Evolutionary conservation across 2,797 vertebrate species (phyloP).

Genomic region (Megalops cyprinoides): DNA sequence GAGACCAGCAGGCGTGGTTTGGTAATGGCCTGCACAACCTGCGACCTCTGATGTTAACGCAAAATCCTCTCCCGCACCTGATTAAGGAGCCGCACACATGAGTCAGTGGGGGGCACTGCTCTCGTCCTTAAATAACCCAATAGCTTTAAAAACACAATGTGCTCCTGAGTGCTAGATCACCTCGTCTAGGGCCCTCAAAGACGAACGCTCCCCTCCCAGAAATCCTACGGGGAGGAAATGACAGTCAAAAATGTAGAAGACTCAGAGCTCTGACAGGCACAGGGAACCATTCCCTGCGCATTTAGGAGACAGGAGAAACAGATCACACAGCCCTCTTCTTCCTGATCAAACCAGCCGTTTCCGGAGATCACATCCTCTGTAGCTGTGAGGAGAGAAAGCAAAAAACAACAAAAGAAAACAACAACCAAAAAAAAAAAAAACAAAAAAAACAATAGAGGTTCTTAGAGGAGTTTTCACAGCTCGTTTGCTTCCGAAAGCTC

Average conservation of each 20-base stretch:
- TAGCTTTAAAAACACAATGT: background rate
- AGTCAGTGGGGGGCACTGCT: too few species aligned
- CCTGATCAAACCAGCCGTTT: background rate
- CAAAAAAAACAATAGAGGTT: background rate
- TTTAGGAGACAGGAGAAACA: background rate
- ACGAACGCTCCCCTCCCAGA: conserved; percentile 1
- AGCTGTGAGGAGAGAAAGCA: background rate
- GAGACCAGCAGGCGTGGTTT: conserved; percentile 97
- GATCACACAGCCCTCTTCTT: background rate
- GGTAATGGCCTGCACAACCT: conserved; percentile 69
- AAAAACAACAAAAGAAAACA: background rate
- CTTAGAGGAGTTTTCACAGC: background rate
- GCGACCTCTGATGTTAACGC: background rate
- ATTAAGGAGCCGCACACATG: background rate
- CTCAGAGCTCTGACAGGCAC: too few species aligned
- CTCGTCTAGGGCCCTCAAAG: background rate
- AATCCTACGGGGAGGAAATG: background rate
- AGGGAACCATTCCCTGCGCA: background rate
- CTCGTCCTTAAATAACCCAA: background rate
- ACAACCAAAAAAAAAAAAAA: background rate
- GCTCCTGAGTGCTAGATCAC: background rate
- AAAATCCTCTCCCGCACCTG: background rate
- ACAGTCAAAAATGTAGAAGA: background rate
- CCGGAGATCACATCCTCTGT: background rate
- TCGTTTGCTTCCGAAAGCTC: background rate